Conservation (phyloP, 1,140 invertebrate species). For the Cylas formicarius region DNA sequence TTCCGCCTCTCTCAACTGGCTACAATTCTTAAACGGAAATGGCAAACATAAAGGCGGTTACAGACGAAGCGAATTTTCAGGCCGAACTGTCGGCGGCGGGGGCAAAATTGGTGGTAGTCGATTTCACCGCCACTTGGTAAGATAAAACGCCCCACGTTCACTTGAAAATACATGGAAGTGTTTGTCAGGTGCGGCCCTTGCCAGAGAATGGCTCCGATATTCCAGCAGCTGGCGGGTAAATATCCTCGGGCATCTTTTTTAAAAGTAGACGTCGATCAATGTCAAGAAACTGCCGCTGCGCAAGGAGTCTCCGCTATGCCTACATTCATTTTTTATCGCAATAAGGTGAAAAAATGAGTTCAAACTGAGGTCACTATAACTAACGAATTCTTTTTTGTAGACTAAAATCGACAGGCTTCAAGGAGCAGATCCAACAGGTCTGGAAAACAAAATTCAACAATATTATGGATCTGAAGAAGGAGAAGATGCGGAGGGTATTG, state of each 20-base stretch:
- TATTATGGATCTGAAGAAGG: conserved; percentile 67
- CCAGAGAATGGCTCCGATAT: conserved; percentile 83
- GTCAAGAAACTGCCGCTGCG: conserved; percentile 72
- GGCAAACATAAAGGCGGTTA: conserved; percentile 47
- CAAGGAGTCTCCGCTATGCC: conserved; percentile 94
- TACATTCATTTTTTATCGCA: conserved; percentile 94
- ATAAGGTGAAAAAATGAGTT: conserved; percentile 50
- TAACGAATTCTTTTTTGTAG: conserved; percentile 40
- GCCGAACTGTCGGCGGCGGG: conserved; percentile 71
- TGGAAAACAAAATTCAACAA: conserved; percentile 88
- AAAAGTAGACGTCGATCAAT: conserved; percentile 91
- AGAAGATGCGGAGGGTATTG: conserved; percentile 54
- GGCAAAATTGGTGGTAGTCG: conserved; percentile 85
- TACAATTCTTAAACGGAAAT: conserved; percentile 17
- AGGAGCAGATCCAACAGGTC: conserved; percentile 71
- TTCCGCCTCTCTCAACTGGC: too few species aligned
- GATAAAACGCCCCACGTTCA: too few species aligned
- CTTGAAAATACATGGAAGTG: neutral
- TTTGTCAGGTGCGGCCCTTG: conserved; percentile 86
- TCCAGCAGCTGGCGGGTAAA: conserved; percentile 75
- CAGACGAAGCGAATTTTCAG: conserved; percentile 75
- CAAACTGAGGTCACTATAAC: neutral
- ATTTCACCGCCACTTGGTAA: conserved; percentile 89
- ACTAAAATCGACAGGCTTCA: conserved; percentile 72
- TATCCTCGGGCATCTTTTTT: conserved; percentile 87